Evolutionary conservation across 2,113 vertebrate genomes (phyloP).

Genomic region (Dendropsophus ebraccatus): DNA sequence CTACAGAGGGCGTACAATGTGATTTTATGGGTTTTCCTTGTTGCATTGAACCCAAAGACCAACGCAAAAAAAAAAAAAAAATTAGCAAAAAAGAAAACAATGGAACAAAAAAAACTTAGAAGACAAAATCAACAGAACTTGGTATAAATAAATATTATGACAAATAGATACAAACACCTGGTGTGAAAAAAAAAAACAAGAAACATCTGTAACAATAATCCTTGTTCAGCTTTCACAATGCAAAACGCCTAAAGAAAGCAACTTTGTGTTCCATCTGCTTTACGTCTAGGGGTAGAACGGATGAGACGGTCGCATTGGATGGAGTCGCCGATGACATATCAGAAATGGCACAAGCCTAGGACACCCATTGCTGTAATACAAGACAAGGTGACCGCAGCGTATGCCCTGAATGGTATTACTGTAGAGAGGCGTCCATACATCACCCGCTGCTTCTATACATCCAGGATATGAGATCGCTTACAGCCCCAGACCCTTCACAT

Average conservation of each 20-base stretch:
- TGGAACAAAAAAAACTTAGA: neutral
- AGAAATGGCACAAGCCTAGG: neutral
- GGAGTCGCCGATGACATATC: neutral
- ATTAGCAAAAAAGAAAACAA: neutral
- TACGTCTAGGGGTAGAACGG: neutral
- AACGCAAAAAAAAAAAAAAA: neutral
- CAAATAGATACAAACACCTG: neutral
- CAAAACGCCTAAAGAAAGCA: neutral
- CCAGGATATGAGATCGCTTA: constrained; percentile 22
- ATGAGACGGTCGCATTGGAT: neutral
- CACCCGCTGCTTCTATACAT: neutral
- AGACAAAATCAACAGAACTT: no score
- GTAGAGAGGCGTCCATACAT: neutral
- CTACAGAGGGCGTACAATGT: neutral
- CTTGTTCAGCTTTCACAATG: neutral
- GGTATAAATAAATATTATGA: no score
- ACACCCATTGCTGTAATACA: neutral
- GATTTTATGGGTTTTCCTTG: constrained; percentile 26
- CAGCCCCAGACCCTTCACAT: neutral
- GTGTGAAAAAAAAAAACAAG: no score
- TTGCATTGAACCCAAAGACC: neutral
- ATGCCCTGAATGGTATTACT: neutral
- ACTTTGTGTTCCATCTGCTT: neutral
- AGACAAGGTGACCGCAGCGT: constrained; percentile 29
- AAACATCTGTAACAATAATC: no score